phyloP scores from a whole-genome alignment of 2,113 vertebrate genomes.

The Brachyhypopomus occidentalis region DNA sequence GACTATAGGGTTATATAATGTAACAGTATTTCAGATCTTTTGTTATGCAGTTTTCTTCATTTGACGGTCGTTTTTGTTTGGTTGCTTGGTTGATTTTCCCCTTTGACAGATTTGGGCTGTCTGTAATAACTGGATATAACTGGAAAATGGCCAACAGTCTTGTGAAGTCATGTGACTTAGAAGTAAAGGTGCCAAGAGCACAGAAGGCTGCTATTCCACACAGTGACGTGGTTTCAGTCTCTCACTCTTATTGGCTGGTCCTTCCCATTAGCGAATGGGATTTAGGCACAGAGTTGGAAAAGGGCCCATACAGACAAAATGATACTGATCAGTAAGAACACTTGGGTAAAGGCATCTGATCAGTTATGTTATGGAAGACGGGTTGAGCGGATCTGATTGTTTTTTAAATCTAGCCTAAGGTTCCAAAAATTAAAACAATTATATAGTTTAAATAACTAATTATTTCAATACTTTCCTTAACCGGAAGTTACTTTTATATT shows the following conservation, averaged over 20 bases:
- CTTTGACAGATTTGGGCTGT: neutral
- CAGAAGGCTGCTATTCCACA: neutral
- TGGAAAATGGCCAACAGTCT: slow-evolving; percentile 23
- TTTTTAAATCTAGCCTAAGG: too few relatives aligned
- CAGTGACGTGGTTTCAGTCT: neutral
- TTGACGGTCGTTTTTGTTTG: neutral
- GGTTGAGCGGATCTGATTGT: neutral
- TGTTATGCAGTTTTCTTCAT: neutral
- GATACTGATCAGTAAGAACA: neutral
- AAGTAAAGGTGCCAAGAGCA: slow-evolving; percentile 39
- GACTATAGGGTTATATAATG: neutral
- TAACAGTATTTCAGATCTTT: neutral
- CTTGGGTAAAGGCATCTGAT: neutral
- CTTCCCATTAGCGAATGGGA: neutral
- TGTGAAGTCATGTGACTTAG: slow-evolving; percentile 61
- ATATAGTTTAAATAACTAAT: neutral
- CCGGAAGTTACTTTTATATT: neutral
- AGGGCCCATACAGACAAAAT: neutral
- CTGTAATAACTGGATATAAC: neutral
- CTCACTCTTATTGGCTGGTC: neutral
- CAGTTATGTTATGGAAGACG: neutral
- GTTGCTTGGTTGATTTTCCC: neutral
- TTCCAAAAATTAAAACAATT: neutral
- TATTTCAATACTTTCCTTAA: neutral
- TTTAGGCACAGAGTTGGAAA: neutral